Conservation (phyloP, 2,113 vertebrate species). For the Zosterops hypoxanthus region DNA sequence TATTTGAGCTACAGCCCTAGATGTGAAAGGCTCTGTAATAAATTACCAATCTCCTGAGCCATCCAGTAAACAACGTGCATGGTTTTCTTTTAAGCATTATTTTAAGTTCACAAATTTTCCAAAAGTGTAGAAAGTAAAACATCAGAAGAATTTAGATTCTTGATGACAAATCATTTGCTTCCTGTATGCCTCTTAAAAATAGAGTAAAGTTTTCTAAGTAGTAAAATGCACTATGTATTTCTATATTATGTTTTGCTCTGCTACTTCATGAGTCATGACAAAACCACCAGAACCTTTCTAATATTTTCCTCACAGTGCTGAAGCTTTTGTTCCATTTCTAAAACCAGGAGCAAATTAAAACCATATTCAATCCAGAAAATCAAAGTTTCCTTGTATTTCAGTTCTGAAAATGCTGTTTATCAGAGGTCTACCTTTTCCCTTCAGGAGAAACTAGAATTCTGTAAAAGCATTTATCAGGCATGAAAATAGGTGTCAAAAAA, state of each 20-base stretch:
- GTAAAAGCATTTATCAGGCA: not conserved
- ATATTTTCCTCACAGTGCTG: not conserved
- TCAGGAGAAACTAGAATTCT: not conserved
- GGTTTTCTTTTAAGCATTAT: not conserved
- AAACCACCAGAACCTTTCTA: not conserved
- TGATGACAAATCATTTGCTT: not conserved
- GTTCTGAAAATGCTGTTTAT: not conserved
- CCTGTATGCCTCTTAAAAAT: not conserved
- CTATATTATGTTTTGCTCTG: not conserved
- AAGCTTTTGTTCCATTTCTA: not conserved
- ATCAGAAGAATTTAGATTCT: not conserved
- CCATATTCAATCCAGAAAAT: not conserved
- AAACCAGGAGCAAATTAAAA: not conserved
- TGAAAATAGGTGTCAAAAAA: not conserved
- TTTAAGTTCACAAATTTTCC: not conserved
- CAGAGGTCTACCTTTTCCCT: not conserved
- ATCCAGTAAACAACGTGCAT: slow-evolving; percentile 43
- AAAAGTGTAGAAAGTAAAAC: not conserved
- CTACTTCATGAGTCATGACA: not conserved
- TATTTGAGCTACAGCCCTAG: not conserved
- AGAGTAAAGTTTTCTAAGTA: not conserved
- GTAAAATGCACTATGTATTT: not conserved
- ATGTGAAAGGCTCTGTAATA: slow-evolving; percentile 62
- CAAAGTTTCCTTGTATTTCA: not conserved
- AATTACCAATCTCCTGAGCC: slow-evolving; percentile 63